A percentile compares a stretch with the other conserved stretches of the same genome.
Evolutionary conservation across 2,888 invertebrate genomes (phyloP).

Genomic region (Tinea pellionella): DNA sequence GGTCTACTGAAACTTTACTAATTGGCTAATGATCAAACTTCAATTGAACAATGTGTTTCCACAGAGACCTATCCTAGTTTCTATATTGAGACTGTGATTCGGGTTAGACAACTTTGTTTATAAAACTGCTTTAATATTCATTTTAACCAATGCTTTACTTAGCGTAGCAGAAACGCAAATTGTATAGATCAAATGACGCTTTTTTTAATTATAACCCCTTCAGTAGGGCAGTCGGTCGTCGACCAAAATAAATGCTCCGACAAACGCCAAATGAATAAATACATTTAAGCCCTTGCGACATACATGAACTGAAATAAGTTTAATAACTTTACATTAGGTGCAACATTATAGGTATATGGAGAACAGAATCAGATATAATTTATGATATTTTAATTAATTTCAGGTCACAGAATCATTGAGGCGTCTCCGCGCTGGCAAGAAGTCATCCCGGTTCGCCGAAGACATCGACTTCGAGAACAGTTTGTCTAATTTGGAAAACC

Average conservation of each 20-base stretch:
- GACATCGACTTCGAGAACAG: slow-evolving; percentile 74
- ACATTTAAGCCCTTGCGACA: not conserved
- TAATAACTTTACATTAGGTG: not conserved
- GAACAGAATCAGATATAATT: not conserved
- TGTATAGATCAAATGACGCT: not conserved
- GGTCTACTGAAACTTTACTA: not conserved
- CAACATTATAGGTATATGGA: not conserved
- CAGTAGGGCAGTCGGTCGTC: slow-evolving; percentile 7
- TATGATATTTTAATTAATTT: slow-evolving; percentile 22
- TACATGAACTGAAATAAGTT: not conserved
- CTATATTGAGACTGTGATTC: not conserved
- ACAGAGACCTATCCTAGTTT: not conserved
- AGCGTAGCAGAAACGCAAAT: not conserved
- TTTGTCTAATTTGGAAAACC: slow-evolving; percentile 67
- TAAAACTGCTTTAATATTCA: not conserved
- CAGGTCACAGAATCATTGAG: slow-evolving; percentile 72
- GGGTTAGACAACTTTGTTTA: not conserved
- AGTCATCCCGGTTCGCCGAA: slow-evolving; percentile 69
- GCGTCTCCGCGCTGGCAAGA: slow-evolving; percentile 72
- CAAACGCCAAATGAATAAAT: slow-evolving; percentile 6
- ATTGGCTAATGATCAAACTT: not conserved
- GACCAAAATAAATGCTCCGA: not conserved
- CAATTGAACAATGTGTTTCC: not conserved
- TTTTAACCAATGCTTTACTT: not conserved
- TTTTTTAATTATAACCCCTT: slow-evolving; percentile 10